Conservation (phyloP, 2,888 invertebrate genomes). For the Acleris holmiana region DNA sequence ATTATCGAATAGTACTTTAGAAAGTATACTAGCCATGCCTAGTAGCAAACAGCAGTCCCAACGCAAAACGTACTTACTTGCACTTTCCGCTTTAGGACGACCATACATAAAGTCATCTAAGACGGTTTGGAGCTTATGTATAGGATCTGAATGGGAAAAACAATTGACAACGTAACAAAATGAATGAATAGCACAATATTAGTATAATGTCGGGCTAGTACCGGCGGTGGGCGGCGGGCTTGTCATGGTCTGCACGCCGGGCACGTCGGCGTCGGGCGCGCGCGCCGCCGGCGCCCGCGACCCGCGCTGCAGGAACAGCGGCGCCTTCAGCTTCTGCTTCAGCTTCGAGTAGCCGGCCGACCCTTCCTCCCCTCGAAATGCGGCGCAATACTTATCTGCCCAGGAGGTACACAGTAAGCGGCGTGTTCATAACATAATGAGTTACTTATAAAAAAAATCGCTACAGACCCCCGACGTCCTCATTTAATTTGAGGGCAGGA, state of each 20-base stretch:
- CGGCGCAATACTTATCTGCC: not conserved
- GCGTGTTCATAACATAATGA: no score
- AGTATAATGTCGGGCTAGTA: not conserved
- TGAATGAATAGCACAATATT: no score
- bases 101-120: conserved; percentile 47
- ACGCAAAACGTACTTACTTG: conserved; percentile 3
- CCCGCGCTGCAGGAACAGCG: no score
- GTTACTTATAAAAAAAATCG: not conserved
- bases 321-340: not conserved
- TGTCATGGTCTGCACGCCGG: not conserved
- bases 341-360: no score
- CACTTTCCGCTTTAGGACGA: not conserved
- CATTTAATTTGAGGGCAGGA: conserved; percentile 8
- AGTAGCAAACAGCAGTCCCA: no score
- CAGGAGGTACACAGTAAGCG: not conserved
- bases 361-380: not conserved
- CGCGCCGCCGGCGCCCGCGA: no score
- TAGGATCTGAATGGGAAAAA: conserved; percentile 45
- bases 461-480: not conserved
- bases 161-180: no score
- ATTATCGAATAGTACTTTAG: no score
- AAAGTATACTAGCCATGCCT: no score
- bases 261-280: no score
- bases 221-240: not conserved
- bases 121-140: conserved; percentile 39